Evolutionary conservation across 2,113 vertebrate species (phyloP), one percentile per base, ranked within the genome.

Genomic region (Scomber scombrus): DNA sequence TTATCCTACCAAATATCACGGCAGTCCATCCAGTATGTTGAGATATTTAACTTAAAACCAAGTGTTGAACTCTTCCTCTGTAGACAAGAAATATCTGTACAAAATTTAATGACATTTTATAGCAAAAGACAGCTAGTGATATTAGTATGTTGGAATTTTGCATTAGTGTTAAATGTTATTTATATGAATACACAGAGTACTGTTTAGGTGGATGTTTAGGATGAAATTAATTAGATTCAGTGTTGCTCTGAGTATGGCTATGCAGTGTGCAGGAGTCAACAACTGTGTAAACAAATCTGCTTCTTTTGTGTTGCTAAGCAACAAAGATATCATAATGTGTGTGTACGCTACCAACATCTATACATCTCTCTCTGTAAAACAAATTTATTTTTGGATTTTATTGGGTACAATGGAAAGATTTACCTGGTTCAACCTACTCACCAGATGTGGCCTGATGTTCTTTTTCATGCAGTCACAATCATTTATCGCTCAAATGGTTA

Each of bases 241-340:
- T 67, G 18, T 47, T 70, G 5, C 19, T 71, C 7, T 34, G 51
- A 9, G 23, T 70, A 70, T 73, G n/a, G 23, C 7, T n/a, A 49
- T 69, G 47, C 9, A 62, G 55, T 12, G 11, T 66, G 45, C 43
- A 54, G 65, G 46, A 69, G 56, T 78, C 50, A 73, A n/a, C 62
- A 65, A 71, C 77, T 75, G 77, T 69, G 52, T 50, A 7, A 50
- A 80, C 55, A 75, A 69, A 71, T 64, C 18, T 56, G 50, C 61
- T 63, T 77, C 50, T 70, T 71, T 69, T 67, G 56, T 88, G 88
- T 88, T 88, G 78, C 90, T 79, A 74, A 68, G 86, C 88, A 85
- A 90, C 86, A 77, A 73, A 69, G 55, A 65, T 57, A 51, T 58
- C 61, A 65, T 61, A 69, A 78, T 57, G 62, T 49, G 45, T 16